Conservation (phyloP, 2,113 vertebrate genomes). For the Melospiza georgiana region DNA sequence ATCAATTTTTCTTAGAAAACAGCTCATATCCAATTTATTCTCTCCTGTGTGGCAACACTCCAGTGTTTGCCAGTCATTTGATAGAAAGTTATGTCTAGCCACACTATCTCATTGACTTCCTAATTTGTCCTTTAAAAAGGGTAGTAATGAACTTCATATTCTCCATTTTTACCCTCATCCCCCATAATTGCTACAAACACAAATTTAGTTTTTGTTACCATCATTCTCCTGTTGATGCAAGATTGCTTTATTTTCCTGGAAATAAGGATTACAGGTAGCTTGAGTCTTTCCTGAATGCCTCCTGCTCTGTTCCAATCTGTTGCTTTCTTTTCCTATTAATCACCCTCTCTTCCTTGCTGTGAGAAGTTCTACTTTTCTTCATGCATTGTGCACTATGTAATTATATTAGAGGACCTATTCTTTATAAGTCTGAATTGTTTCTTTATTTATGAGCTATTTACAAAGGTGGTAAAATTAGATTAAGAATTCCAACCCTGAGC, state of each 20-base stretch:
- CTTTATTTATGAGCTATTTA: neutral
- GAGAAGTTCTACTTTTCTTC: neutral
- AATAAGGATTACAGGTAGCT: neutral
- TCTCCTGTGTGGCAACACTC: neutral
- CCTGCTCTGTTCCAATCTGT: neutral
- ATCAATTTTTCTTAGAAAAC: neutral
- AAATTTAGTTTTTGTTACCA: neutral
- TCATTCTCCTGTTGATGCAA: neutral
- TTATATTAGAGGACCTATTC: neutral
- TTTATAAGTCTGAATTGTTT: neutral
- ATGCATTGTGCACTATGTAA: neutral
- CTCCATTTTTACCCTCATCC: neutral
- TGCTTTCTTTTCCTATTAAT: constrained; percentile 2
- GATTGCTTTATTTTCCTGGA: neutral
- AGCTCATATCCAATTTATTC: neutral
- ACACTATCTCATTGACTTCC: constrained; percentile 7
- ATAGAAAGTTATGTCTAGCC: neutral
- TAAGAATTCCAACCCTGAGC: neutral
- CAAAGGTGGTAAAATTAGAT: neutral
- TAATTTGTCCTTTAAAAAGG: neutral
- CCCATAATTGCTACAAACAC: neutral
- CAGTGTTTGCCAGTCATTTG: neutral
- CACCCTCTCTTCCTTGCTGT: neutral
- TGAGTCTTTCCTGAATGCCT: neutral
- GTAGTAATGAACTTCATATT: neutral